Evolutionary conservation across 2,888 invertebrate species (phyloP), one percentile per base, ranked within the genome.

Genomic region (Lymantria monacha): DNA sequence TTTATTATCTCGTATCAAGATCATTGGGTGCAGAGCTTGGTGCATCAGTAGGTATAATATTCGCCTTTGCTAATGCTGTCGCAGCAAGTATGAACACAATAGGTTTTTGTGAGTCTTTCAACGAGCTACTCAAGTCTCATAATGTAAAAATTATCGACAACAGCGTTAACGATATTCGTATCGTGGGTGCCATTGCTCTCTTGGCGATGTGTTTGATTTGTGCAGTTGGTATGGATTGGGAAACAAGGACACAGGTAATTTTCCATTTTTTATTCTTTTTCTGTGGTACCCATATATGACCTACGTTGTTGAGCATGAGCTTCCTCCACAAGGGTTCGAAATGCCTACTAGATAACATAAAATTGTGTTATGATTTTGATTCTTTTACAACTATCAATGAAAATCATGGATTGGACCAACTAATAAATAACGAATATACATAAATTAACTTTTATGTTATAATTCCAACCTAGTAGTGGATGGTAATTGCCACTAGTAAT

Each of bases 51-150:
- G 99, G 99, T 13, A 94, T 99, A 11, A 97, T 99, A 3, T 98
- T 99, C 79, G 97, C 98, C 0, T 96, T 99, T 72, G 99, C 99
- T 0, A 99, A 99, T 85, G 97, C 98, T 0, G 98, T 99, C 0
- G 97, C 97, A 0, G 97, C 97, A 0, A 96, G 98, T 7, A 97
- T 99, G 97, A 98, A 99, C 84, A 97, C 98, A 0, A 98, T 99
- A 47, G 99, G 99, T 3, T 99, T 99, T 90, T 97, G 98, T 70
- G 97, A 98, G 77, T 97, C 98, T 0, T 83, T 98, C 61, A 96
- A 96, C 71, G 95, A 95, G 55, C 83, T 97, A 31, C 86, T 97
- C 30, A 91, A 81, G 42, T 89, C 87, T 5, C 74, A 93, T 63
- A 94, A 91, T 1, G 65, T 95, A 37, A 92, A 94, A 72, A 96